Evolutionary conservation across 2,888 invertebrate species (phyloP).

Genomic region (Phaonia tiefii): DNA sequence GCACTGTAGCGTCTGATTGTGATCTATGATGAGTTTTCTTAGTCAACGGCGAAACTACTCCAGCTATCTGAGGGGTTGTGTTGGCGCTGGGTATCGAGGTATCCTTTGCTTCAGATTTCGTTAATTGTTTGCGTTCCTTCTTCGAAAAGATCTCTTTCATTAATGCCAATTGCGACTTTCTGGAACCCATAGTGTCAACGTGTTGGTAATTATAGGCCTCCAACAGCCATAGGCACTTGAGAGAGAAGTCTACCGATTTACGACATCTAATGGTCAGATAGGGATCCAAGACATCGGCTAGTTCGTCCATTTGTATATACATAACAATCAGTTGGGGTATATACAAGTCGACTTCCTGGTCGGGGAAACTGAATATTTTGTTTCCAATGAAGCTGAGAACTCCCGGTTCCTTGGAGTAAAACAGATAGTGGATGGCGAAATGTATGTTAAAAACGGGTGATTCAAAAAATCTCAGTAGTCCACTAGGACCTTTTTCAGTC

Average conservation of each 20-base stretch:
- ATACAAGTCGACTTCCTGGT: conserved; percentile 97
- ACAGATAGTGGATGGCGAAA: conserved; percentile 98
- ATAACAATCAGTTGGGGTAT: conserved; percentile 98
- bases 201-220: conserved; percentile 88
- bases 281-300: conserved; percentile 95
- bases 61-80: conserved; percentile 1
- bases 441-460: conserved; percentile 99
- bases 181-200: conserved; percentile 74
- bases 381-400: conserved; percentile 99
- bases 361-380: conserved; percentile 96
- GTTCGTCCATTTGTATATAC: conserved; percentile 98
- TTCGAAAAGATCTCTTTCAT: conserved; percentile 80
- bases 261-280: conserved; percentile 93
- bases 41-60: conserved; percentile 71
- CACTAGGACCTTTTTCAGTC: conserved; percentile 79
- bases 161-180: conserved; percentile 78
- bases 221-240: conserved; percentile 97
- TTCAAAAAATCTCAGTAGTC: conserved; percentile 90
- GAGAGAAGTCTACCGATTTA: conserved; percentile 96
- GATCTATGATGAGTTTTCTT: conserved; percentile 92
- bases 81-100: neutral
- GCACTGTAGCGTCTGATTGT: conserved; percentile 88
- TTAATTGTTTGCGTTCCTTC: conserved; percentile 76
- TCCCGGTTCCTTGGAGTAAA: conserved; percentile 98
- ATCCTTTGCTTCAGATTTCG: conserved; percentile 66